These are phyloP conservation scores for Frankliniella intonsa DNA, from an alignment of 2,888 invertebrate species.

Conservation along the genomic window DNA sequence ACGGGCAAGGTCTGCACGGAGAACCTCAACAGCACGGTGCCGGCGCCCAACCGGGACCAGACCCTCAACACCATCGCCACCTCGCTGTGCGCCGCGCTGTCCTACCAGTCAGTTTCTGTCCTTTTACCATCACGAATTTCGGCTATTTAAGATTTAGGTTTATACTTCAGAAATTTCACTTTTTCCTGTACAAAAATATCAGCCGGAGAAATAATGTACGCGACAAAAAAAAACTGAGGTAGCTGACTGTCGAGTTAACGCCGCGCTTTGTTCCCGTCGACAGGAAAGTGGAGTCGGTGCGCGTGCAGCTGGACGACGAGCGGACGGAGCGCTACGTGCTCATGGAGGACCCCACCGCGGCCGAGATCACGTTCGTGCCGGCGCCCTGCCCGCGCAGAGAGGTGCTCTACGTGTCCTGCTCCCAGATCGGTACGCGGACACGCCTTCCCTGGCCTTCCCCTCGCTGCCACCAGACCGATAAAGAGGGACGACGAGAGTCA, in stretches of 20 bases:
- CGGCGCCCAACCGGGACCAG: conserved; percentile 49
- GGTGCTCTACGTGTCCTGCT: conserved; percentile 75
- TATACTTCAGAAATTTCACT: no score
- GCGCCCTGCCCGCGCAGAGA: conserved; percentile 69
- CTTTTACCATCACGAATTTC: no score
- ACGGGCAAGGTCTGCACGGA: conserved; percentile 77
- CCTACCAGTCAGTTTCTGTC: conserved; percentile 61
- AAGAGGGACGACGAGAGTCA: no score
- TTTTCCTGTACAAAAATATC: neutral
- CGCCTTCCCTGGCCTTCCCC: neutral
- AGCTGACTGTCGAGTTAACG: no score
- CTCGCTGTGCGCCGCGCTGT: conserved; percentile 71
- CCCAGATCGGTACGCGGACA: conserved; percentile 60
- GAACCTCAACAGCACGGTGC: conserved; percentile 59
- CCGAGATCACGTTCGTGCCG: conserved; percentile 75
- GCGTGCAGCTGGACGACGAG: conserved; percentile 39
- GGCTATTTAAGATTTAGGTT: no score
- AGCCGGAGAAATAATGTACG: neutral
- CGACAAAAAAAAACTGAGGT: no score
- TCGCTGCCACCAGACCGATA: no score
- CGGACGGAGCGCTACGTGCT: conserved; percentile 63
- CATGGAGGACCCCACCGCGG: conserved; percentile 73
- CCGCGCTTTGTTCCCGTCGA: neutral
- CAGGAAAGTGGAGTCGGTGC: conserved; percentile 38
- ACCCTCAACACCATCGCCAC: conserved; percentile 67